Evolutionary conservation across 2,113 vertebrate species (phyloP), one percentile per base, ranked within the genome.

Genomic region (Callaeas wilsoni): DNA sequence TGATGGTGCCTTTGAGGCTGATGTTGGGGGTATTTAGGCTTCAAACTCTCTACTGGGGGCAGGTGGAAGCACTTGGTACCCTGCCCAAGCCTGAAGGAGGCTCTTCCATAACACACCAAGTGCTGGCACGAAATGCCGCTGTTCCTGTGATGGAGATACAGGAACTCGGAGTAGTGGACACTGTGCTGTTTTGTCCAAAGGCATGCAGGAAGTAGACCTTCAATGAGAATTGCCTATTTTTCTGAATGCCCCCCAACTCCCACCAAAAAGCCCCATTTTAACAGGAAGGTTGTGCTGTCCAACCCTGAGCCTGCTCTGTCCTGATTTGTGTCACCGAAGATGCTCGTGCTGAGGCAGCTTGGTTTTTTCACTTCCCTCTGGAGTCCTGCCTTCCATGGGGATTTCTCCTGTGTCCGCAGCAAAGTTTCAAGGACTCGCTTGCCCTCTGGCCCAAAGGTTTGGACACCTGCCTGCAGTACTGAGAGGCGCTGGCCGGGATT

Each of bases 361-460:
- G 0, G 14, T 47, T 89, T 90, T 53, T 68, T 32, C 68, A 70
- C 37, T 81, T 87, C 12, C 42, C 62, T 85, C 67, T 57, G 50
- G 63, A 94, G 73, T 32, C 49, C n/a, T 71, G 14, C 35, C 32
- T 26, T 90, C 64, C 41, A 22, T 0, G 23, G 88, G 57, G 92
- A 93, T 86, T 93, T 92, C 85, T 94, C 32, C 65, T 22, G 20
- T 52, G 63, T 77, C 84, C 1, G 0, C 64, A 42, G 74, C 17
- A 26, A 23, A 80, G 22, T 86, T 94, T 96, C 83, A 95, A 86
- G 83, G 90, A 93, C 93, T 90, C 73, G 12, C 37, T 78, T 93
- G 68, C 93, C 94, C 80, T 92, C 83, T 89, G 69, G 92, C 88
- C 78, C 50, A 52, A 71, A 82, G 80, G 30, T 86, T 91, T 96